Evolutionary conservation across 2,113 vertebrate genomes (phyloP).

Genomic region (Meles meles): DNA sequence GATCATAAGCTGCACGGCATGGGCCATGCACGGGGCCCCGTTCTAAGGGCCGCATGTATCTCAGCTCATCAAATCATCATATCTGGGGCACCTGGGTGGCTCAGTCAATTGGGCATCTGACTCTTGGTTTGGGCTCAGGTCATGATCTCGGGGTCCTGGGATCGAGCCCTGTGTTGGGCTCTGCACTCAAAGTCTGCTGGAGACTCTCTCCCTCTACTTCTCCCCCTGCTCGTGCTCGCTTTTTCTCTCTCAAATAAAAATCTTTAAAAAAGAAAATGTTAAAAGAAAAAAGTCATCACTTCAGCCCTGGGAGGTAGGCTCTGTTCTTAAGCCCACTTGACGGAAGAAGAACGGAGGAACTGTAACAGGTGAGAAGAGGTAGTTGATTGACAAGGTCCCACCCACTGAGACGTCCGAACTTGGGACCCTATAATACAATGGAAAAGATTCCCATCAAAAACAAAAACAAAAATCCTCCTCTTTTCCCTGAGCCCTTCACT

Average conservation of each 20-base stretch:
- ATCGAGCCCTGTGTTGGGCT: neutral
- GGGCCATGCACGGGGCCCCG: neutral
- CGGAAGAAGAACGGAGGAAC: neutral
- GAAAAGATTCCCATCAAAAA: neutral
- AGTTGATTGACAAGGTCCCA: neutral
- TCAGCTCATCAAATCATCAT: neutral
- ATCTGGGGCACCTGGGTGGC: neutral
- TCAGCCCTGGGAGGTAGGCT: neutral
- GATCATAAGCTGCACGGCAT: fast-evolving
- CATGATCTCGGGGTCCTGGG: neutral
- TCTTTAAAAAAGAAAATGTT: neutral
- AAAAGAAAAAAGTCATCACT: neutral
- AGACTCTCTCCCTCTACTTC: neutral
- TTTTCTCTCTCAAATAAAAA: neutral
- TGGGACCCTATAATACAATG: neutral
- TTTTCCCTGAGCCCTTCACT: neutral
- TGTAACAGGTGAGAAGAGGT: neutral
- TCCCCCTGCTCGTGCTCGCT: neutral
- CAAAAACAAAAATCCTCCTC: neutral
- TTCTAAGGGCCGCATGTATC: neutral
- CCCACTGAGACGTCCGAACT: neutral
- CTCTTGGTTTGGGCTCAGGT: neutral
- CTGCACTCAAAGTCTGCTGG: neutral
- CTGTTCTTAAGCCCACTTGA: neutral
- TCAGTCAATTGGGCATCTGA: neutral